A percentile compares a stretch with the other conserved stretches of the same genome.
These are phyloP conservation scores for Aphelenchoides avenae DNA, from an alignment of 1,140 invertebrate species.

Conservation along the genomic window DNA sequence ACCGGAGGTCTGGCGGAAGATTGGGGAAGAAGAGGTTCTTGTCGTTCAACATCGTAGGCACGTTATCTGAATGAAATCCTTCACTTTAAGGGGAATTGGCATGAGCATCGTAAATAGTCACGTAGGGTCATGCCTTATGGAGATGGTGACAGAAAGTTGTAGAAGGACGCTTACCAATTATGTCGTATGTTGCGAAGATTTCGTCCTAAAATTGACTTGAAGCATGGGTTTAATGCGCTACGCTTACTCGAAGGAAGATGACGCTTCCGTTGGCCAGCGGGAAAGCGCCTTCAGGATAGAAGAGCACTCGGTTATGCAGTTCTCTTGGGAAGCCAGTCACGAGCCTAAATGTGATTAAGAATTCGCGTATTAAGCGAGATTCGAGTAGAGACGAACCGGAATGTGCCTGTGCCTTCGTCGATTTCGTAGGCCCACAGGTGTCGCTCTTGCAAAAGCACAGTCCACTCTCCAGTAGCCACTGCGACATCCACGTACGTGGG, in stretches of 20 bases:
- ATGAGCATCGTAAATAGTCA: no score
- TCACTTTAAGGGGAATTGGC: slow-evolving; percentile 6
- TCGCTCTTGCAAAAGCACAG: slow-evolving; percentile 39
- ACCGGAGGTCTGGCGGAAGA: slow-evolving; percentile 28
- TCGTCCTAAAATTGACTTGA: slow-evolving; percentile 29
- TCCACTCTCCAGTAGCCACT: slow-evolving; percentile 20
- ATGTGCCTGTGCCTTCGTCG: slow-evolving; percentile 16
- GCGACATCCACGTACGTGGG: slow-evolving; percentile 36
- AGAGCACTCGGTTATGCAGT: slow-evolving; percentile 36
- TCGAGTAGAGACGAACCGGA: slow-evolving; percentile 23
- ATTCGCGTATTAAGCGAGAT: no score
- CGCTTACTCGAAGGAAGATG: slow-evolving; percentile 31
- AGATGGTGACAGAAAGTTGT: no score
- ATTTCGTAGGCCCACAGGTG: slow-evolving; percentile 25
- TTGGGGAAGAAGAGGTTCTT: slow-evolving; percentile 34
- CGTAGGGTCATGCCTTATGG: no score
- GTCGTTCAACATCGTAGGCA: slow-evolving; percentile 18
- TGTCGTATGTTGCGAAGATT: slow-evolving; percentile 39
- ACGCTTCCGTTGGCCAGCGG: slow-evolving; percentile 35
- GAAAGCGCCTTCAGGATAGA: slow-evolving; percentile 34
- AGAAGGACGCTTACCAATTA: slow-evolving; percentile 26
- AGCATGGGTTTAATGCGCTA: background rate
- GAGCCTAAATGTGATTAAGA: no score
- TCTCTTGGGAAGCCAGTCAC: slow-evolving; percentile 17
- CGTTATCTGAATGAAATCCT: background rate